These are phyloP conservation scores for Psittacula derbiana DNA, from an alignment of 2,797 vertebrate genomes.

Conservation along the genomic window DNA sequence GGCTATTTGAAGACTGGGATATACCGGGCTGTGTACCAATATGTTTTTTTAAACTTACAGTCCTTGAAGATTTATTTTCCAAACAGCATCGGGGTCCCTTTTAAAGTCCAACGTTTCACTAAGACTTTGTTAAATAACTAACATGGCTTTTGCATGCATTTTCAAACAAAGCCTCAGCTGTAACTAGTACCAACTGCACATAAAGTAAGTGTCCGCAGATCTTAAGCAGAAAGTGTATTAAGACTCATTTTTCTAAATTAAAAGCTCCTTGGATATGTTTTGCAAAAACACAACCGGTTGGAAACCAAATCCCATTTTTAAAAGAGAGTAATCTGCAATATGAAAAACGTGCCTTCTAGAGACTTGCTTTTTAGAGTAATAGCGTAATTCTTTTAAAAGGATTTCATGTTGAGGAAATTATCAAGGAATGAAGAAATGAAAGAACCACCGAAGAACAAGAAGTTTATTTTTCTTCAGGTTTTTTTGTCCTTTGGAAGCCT, in stretches of 20 bases:
- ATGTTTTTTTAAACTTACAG: neutral
- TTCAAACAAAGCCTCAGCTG: neutral
- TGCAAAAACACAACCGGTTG: neutral
- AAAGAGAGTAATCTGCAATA: neutral
- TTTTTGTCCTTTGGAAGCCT: neutral
- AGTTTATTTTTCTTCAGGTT: neutral
- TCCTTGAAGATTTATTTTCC: neutral
- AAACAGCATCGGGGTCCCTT: neutral
- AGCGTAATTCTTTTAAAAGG: rapidly evolving
- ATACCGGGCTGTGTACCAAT: neutral
- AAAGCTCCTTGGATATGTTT: neutral
- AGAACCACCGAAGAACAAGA: neutral
- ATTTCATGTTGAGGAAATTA: neutral
- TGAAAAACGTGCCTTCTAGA: neutral
- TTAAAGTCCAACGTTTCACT: neutral
- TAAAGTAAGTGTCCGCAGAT: neutral
- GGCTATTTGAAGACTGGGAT: neutral
- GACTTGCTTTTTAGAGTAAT: neutral
- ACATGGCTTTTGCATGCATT: neutral
- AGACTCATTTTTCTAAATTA: neutral
- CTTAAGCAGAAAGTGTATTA: neutral
- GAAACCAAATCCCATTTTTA: neutral
- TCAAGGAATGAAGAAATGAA: neutral
- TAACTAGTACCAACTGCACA: neutral
- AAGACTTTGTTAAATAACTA: neutral